phyloP scores from a whole-genome alignment of 2,888 invertebrate genomes.

The Microctonus brassicae region DNA sequence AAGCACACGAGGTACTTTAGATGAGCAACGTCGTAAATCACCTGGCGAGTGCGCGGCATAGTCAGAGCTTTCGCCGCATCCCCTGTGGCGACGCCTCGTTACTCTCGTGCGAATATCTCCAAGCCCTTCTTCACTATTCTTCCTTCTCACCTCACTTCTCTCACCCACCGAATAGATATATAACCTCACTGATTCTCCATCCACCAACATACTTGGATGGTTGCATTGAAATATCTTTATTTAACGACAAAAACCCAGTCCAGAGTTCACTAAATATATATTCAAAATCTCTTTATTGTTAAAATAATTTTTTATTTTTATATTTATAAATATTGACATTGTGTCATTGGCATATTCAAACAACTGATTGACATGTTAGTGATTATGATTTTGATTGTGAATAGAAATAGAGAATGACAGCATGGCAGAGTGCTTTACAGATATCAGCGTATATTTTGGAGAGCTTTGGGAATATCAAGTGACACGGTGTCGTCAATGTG shows the following conservation, averaged over 20 bases:
- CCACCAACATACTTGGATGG: neutral
- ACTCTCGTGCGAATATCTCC: slow-evolving; percentile 36
- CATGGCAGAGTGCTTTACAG: neutral
- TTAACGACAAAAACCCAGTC: neutral
- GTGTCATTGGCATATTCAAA: neutral
- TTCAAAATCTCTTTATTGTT: neutral
- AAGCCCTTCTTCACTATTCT: neutral
- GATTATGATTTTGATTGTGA: neutral
- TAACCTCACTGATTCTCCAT: neutral
- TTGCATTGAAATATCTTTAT: slow-evolving; percentile 31
- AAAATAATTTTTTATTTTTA: neutral
- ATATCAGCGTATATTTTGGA: neutral
- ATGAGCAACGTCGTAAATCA: slow-evolving; percentile 46
- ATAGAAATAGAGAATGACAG: neutral
- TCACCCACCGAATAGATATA: neutral
- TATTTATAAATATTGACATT: neutral
- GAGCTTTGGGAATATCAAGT: slow-evolving; percentile 7
- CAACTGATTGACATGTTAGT: slow-evolving; percentile 10
- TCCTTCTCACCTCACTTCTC: neutral
- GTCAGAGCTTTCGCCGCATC: slow-evolving; percentile 31
- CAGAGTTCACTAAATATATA: neutral
- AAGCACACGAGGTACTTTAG: slow-evolving; percentile 41
- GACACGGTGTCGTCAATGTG: slow-evolving; percentile 7
- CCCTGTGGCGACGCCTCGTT: slow-evolving; percentile 39
- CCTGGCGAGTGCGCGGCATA: slow-evolving; percentile 32